A percentile compares a stretch with the other conserved stretches of the same genome.
These are phyloP conservation scores for Neomicropteryx cornuta DNA, from an alignment of 1,140 invertebrate genomes.

Conservation along the genomic window DNA sequence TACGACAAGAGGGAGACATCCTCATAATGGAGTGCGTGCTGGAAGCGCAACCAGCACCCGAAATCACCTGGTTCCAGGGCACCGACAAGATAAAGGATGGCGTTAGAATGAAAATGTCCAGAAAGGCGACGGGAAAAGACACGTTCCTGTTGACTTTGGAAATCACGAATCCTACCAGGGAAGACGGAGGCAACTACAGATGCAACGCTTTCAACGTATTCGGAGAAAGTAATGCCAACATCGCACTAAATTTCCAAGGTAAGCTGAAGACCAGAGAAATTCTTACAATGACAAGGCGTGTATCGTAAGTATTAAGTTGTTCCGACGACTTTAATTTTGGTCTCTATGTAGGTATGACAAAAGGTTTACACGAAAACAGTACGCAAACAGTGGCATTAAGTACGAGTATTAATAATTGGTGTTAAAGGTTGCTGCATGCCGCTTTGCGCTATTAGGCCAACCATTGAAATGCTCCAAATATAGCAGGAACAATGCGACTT, in stretches of 20 bases:
- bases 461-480: too few species aligned
- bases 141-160: constrained; percentile 83
- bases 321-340: too few species aligned
- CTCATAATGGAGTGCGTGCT: constrained; percentile 93
- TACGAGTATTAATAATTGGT: constrained; percentile 27
- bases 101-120: constrained; percentile 73
- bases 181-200: constrained; percentile 95
- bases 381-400: constrained; percentile 37
- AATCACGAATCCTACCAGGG: constrained; percentile 85
- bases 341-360: too few species aligned
- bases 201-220: constrained; percentile 97
- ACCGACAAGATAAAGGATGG: constrained; percentile 71
- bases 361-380: constrained; percentile 15
- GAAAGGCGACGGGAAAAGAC: constrained; percentile 78
- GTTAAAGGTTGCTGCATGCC: constrained; percentile 30
- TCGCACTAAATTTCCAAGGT: constrained; percentile 99
- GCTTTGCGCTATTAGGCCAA: too few species aligned
- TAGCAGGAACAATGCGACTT: too few species aligned
- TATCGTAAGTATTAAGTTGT: too few species aligned
- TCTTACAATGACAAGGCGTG: too few species aligned
- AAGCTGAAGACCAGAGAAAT: constrained; percentile 24
- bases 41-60: constrained; percentile 88
- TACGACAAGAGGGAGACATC: constrained; percentile 87
- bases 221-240: constrained; percentile 99
- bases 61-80: constrained; percentile 92